Base-by-base conservation (phyloP, 1,140 invertebrate species). In the Temnothorax nylanderi region DNA sequence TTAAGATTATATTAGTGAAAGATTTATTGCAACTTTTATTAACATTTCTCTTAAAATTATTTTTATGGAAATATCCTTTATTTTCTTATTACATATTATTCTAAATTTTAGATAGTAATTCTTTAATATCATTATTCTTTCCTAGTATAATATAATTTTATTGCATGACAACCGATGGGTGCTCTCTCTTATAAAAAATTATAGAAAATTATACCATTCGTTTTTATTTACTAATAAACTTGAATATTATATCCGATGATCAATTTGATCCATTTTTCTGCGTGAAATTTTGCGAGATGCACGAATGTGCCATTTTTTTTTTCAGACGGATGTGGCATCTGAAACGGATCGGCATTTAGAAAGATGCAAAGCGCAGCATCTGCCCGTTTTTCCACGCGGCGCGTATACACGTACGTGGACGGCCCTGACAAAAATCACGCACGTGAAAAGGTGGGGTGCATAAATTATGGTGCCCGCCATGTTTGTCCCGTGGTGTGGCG, bases 401-500 rank as follows among this genome's bases (percentile, higher is more conserved):
- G 67, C 56, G 60, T 69, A 75, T 67, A 56, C 49, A 65, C 82
- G 21, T 56, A 56, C 51, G 64, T 41, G 69, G 11, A 85, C 80
- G 54, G 75, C 89, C 75, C 87, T 64, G 77, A 82, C 89, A 87
- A 91, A 91, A 92, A 91, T 92, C 90, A 90, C 88, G 89, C 85
- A 90, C 86, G 80, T 76, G 85, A 90, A 69, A 69, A 87, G 85
- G 85, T 86, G 84, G 90, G 90, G 90, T 92, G 90, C 89, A 91
- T 91, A 91, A 90, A 91, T 92, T 92, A 92, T 86, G 85, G 82
- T 21, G 71, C 72, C 54, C 90, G 90, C 91, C 91, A 91, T 92
- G 86, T 91, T 92, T 87, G 88, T 92, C 88, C 85, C 86, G 85
- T 90, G 81, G 69, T 60, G 89, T 90, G 87, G 89, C 89, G 89